Evolutionary conservation across 1,140 invertebrate species (phyloP).

Genomic region (Lethocerus indicus): DNA sequence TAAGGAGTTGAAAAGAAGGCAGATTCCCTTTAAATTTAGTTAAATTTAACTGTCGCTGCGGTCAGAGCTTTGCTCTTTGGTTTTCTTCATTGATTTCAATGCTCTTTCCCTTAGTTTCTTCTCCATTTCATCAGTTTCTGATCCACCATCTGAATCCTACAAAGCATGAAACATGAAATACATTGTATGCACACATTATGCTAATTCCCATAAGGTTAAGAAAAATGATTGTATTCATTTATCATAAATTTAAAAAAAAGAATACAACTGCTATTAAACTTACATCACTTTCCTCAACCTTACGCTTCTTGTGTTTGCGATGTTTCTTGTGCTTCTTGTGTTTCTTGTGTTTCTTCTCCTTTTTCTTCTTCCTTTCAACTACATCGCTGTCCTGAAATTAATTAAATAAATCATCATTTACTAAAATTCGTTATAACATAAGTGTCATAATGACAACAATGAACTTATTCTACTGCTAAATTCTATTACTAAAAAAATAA

Average conservation of each 20-base stretch:
- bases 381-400: constrained; percentile 32
- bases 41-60: constrained; percentile 15
- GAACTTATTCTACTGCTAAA: background rate
- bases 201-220: no score
- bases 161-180: no score
- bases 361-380: constrained; percentile 48
- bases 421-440: background rate
- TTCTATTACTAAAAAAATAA: no score
- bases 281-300: constrained; percentile 28
- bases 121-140: constrained; percentile 54
- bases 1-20: no score
- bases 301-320: constrained; percentile 46
- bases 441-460: background rate
- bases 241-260: no score
- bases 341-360: constrained; percentile 51
- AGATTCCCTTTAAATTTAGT: no score
- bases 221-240: no score
- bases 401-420: constrained; percentile 3
- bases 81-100: constrained; percentile 49
- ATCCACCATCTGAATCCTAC: constrained; percentile 30
- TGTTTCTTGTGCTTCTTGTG: constrained; percentile 53
- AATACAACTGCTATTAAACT: no score
- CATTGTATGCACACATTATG: no score
- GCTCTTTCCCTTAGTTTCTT: constrained; percentile 75
- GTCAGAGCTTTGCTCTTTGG: constrained; percentile 15